Evolutionary conservation across 2,888 invertebrate species (phyloP), one percentile per base, ranked within the genome.

Genomic region (Amblyjoppa fuscipennis): DNA sequence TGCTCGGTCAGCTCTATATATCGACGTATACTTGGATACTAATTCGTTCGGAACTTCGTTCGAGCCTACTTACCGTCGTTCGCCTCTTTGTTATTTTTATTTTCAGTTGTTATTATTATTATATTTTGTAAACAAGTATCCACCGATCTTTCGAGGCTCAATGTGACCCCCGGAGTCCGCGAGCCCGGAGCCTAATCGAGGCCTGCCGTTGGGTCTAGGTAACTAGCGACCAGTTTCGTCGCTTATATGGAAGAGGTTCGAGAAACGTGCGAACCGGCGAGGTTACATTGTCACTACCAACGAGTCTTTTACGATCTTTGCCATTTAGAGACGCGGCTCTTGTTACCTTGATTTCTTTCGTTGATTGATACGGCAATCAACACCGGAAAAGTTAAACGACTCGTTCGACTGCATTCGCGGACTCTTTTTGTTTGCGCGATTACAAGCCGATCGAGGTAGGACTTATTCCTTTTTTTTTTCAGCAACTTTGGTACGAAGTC

Each of bases 181-280:
- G 16, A 61, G 61, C 31, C 31, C 31, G 61, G 61, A 34, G 61
- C 61, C 61, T 61, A 61, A 61, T 61, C 31, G 61, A 31, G 61
- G 45, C 31, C 34, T 34, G 64, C 49, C 53, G 53, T 56, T 75
- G 70, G 56, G 79, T 79, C 78, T 74, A 25, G 64, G 31, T 53
- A 11, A 70, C 53, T 34, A n/a, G 25, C 45, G 41, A 59, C 34
- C 68, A 31, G 61, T 61, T 61, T 61, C 31, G 28, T 76, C 70
- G 81, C 81, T 76, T 71, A 82, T 76, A 76, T 16, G 69, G 81
- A 51, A 70, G 68, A 61, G 28, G 49, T 61, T 74, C 28, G 11
- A 16, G n/a, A 53, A 56, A 77, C 66, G 71, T 71, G 66, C 38
- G 38, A 38, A 56, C 59, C 66, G 45, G 77, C 59, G 61, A 25